phyloP scores from a whole-genome alignment of 1,140 invertebrate genomes.

The Anastatus disparis region DNA sequence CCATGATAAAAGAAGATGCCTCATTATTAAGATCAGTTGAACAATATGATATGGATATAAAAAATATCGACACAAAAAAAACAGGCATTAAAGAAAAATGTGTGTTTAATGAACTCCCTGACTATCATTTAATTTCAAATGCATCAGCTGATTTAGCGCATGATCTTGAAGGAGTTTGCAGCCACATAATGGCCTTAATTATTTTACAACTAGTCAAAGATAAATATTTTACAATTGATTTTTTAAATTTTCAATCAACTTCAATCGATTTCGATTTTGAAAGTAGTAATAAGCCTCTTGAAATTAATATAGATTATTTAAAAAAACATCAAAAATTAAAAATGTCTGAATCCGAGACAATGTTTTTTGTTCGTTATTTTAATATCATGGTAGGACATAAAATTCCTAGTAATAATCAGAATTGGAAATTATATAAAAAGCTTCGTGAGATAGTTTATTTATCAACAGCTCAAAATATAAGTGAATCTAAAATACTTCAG shows the following conservation, averaged over 20 bases:
- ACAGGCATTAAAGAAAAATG: slow-evolving; percentile 27
- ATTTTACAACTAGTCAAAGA: no score
- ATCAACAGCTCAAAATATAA: no score
- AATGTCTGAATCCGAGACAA: slow-evolving; percentile 47
- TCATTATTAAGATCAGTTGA: background rate
- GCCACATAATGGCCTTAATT: no score
- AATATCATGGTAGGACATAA: no score
- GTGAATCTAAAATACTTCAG: no score
- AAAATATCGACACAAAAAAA: background rate
- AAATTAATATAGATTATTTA: background rate
- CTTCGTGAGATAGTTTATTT: no score
- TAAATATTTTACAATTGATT: background rate
- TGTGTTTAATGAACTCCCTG: slow-evolving; percentile 5
- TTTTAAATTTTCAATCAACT: no score
- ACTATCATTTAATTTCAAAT: slow-evolving; percentile 26
- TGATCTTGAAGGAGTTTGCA: slow-evolving; percentile 27
- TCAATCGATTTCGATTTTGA: slow-evolving; percentile 12
- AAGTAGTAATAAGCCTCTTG: slow-evolving; percentile 1
- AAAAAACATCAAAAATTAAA: slow-evolving; percentile 40
- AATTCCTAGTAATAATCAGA: no score
- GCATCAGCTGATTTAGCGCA: slow-evolving; percentile 14
- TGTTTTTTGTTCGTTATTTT: no score
- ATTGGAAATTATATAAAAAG: no score
- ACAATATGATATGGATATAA: slow-evolving; percentile 22
- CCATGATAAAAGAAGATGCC: background rate